phyloP scores from a whole-genome alignment of 53 echinoderm and acorn worm genomes.

The Henricia sp. region DNA sequence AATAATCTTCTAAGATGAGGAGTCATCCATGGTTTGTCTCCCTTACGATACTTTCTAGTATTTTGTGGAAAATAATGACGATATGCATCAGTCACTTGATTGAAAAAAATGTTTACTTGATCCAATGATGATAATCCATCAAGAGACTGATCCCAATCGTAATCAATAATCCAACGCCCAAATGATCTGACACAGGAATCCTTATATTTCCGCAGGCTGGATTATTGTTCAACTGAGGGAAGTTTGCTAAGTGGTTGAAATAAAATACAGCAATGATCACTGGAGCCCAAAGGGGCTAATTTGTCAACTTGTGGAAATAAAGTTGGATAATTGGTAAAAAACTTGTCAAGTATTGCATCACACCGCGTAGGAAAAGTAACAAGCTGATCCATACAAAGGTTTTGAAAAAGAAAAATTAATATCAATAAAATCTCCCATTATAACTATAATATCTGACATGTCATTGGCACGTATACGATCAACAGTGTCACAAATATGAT shows the following conservation, averaged over 20 bases:
- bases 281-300: constrained; percentile 7
- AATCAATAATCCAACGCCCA: constrained; percentile 5
- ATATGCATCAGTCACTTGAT: background rate
- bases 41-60: background rate
- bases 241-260: constrained; percentile 8
- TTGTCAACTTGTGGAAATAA: background rate
- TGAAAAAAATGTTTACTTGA: background rate
- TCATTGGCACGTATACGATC: background rate
- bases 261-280: constrained; percentile 6
- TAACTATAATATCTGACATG: background rate
- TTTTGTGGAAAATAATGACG: background rate
- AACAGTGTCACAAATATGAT: background rate
- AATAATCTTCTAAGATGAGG: no score
- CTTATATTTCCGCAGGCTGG: background rate
- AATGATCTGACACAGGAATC: background rate
- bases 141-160: background rate
- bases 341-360: background rate
- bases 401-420: background rate
- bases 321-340: background rate
- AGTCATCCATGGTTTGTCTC: background rate
- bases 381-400: background rate
- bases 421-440: constrained; percentile 5
- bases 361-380: background rate
- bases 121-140: background rate
- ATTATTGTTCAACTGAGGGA: background rate